phyloP scores from a whole-genome alignment of 2,888 invertebrate genomes.

The Myopa tessellatipennis region DNA sequence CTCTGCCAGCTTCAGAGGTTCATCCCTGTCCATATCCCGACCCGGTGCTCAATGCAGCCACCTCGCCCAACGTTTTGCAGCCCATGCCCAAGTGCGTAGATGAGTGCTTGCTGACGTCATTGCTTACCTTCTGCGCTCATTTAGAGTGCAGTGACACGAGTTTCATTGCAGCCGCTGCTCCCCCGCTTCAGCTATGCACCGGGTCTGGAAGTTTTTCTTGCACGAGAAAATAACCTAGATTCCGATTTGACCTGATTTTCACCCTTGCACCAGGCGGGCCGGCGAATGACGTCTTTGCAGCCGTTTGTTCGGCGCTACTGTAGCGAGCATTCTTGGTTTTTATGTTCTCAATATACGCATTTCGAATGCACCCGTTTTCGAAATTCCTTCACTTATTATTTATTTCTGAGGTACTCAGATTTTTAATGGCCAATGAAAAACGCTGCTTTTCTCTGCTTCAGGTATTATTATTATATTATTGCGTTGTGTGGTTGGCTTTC shows the following conservation, averaged over 20 bases:
- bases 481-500: too few species aligned
- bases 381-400: too few species aligned
- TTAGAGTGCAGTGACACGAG: constrained; percentile 52
- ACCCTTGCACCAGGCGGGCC: neutral
- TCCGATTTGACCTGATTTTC: constrained; percentile 18
- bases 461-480: too few species aligned
- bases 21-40: too few species aligned
- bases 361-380: too few species aligned
- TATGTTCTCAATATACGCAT: too few species aligned
- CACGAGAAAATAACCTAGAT: constrained; percentile 37
- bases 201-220: neutral
- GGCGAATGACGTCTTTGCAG: constrained; percentile 22
- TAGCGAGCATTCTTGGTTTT: too few species aligned
- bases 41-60: neutral
- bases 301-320: neutral
- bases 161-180: neutral
- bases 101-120: constrained; percentile 57
- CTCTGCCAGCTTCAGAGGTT: neutral
- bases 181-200: too few species aligned
- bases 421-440: too few species aligned
- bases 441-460: too few species aligned
- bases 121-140: constrained; percentile 59
- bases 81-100: too few species aligned
- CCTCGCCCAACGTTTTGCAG: neutral
- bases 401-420: too few species aligned